A percentile compares a stretch with the other conserved stretches of the same genome.
These are phyloP conservation scores for Hypotaenidia okinawae DNA, from an alignment of 2,797 vertebrate genomes.

Conservation along the genomic window DNA sequence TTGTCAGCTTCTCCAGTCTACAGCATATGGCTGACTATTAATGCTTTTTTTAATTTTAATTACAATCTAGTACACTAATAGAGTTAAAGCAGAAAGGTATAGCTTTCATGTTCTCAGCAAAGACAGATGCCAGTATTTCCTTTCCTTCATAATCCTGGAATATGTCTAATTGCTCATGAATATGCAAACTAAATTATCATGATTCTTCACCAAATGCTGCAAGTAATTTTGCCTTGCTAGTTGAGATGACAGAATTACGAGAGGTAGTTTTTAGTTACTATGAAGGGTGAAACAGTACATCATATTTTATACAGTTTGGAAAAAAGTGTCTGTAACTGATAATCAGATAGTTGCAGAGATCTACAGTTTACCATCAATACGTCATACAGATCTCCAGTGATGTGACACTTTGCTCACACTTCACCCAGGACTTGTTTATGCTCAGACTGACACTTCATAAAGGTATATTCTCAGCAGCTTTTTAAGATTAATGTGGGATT, in stretches of 20 bases:
- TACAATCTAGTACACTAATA: not conserved
- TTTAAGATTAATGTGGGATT: constrained; percentile 71
- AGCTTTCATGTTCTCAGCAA: constrained; percentile 15
- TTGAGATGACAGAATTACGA: constrained; percentile 2
- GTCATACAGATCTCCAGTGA: constrained; percentile 40
- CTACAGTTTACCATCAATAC: constrained; percentile 52
- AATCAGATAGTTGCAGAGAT: constrained; percentile 46
- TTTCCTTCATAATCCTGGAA: constrained; percentile 8
- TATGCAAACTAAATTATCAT: constrained; percentile 48
- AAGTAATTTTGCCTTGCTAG: constrained; percentile 35
- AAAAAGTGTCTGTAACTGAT: constrained; percentile 48
- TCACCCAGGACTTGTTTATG: constrained; percentile 44
- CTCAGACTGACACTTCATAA: constrained; percentile 57
- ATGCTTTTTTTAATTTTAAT: not conserved
- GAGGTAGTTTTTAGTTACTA: constrained; percentile 30
- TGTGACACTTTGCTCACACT: constrained; percentile 61
- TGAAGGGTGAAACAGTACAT: constrained; percentile 57
- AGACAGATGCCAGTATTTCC: constrained; percentile 35
- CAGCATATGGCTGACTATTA: not conserved
- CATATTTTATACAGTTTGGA: constrained; percentile 11
- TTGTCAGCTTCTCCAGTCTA: not conserved
- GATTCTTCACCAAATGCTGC: constrained; percentile 46
- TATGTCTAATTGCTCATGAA: constrained; percentile 56
- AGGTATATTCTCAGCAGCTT: constrained; percentile 73
- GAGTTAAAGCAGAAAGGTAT: constrained; percentile 36